Percentiles rank a stretch among this genome's conserved stretches.
Evolutionary conservation across 2,888 invertebrate genomes (phyloP).

Genomic region (Bedellia somnulentella): DNA sequence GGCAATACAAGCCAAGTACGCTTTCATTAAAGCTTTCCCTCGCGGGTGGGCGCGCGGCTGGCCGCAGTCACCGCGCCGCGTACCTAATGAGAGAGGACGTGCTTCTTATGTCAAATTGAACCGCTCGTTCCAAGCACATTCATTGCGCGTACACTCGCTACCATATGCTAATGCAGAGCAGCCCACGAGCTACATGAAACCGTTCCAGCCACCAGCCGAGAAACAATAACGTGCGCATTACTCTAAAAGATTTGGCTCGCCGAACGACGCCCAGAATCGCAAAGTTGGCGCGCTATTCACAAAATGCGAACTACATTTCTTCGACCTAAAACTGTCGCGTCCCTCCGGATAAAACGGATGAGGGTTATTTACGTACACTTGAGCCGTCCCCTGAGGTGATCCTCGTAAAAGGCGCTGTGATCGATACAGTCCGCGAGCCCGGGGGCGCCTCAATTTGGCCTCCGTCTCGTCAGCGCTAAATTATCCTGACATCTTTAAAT

Average conservation of each 20-base stretch:
- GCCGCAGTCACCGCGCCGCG: background rate
- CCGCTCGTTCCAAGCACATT: slow-evolving; percentile 1
- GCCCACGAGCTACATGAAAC: background rate
- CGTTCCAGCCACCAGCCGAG: background rate
- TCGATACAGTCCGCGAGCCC: slow-evolving; percentile 36
- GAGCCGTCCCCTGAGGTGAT: slow-evolving; percentile 28
- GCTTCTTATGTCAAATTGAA: slow-evolving; percentile 1
- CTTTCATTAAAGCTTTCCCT: slow-evolving; percentile 3
- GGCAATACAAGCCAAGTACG: background rate
- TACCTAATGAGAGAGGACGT: slow-evolving; percentile 2
- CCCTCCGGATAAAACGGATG: slow-evolving; percentile 24
- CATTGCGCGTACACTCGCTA: background rate
- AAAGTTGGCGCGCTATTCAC: slow-evolving; percentile 16
- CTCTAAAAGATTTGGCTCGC: background rate
- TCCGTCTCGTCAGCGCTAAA: slow-evolving; percentile 54
- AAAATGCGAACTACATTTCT: slow-evolving; percentile 19
- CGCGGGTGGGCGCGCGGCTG: background rate
- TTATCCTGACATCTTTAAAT: slow-evolving; percentile 59
- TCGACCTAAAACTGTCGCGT: slow-evolving; percentile 17
- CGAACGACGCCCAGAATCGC: background rate
- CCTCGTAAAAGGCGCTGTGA: slow-evolving; percentile 25
- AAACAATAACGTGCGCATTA: slow-evolving; percentile 3
- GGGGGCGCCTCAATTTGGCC: slow-evolving; percentile 52
- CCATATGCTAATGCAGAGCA: background rate
- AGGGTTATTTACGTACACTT: slow-evolving; percentile 37